Base-by-base conservation (phyloP, 1,140 invertebrate species). In the Oscheius sp. region DNA sequence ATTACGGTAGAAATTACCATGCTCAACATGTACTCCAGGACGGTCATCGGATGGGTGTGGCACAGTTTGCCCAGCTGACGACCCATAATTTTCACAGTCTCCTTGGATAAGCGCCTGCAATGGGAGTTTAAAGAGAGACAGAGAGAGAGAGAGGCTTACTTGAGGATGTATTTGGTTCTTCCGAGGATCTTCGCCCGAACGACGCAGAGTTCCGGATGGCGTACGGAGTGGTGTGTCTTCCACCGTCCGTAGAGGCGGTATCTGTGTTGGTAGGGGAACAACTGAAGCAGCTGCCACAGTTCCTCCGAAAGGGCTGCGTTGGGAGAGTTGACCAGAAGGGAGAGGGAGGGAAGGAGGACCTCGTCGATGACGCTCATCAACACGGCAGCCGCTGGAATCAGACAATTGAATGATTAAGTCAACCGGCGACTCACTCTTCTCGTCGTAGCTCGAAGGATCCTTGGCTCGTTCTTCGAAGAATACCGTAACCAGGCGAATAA, bases 271-370 rank as follows among this genome's bases (percentile, higher is more conserved):
- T 99, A 98, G 1, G 94, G 91, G 86, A 93, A 95, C 38, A 91
- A 87, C 82, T 93, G 93, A 0, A 99, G 84, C 59, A 97, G 89
- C 46, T 89, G 90, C 92, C 96, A 99, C 38, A 99, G 88, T 85
- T 97, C 94, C 85, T 98, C 94, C 28, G 94, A 92, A 80, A 97
- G 90, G 78, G 92, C 93, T 83, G 93, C 96, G 85, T 97, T 98
- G 2, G 62, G 49, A 23, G 49, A 55, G 74, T 91, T 91, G 74
- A 95, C 92, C 87, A 95, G 89, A 73, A 96, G 90, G 0, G 93
- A 93, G 0, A 98, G 86, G 0, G 93, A 90, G 0, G 95, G 95
- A 59, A 99, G 85, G 36, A 98, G 89, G 1, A 91, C 90, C 20
- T 91, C 89, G 82, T 97, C 94, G 23, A 97, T 85, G 15, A 97